These are phyloP conservation scores for Teleopsis dalmanni DNA, from an alignment of 1,140 invertebrate genomes.

Conservation along the genomic window DNA sequence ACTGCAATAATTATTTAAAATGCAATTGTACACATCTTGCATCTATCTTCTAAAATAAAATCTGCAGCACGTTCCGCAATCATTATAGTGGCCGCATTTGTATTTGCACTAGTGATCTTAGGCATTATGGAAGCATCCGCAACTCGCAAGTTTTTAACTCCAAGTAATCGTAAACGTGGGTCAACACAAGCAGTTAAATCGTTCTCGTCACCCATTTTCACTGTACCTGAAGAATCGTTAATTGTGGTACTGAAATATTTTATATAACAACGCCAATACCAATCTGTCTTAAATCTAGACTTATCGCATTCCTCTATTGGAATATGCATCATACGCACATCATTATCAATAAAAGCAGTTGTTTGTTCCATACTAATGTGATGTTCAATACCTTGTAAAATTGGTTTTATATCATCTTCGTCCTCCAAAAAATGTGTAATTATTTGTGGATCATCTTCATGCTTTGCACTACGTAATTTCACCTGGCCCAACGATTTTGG, in stretches of 20 bases:
- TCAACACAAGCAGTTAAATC: slow-evolving; percentile 68
- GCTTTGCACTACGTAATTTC: slow-evolving; percentile 28
- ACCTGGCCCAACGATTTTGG: slow-evolving; percentile 56
- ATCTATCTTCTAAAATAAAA: slow-evolving; percentile 62
- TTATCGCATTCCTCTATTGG: slow-evolving; percentile 55
- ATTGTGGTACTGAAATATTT: slow-evolving; percentile 54
- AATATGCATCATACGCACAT: slow-evolving; percentile 48
- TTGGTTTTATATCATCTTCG: not conserved
- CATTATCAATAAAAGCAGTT: slow-evolving; percentile 51
- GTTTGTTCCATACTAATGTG: slow-evolving; percentile 52
- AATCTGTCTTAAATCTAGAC: slow-evolving; percentile 51
- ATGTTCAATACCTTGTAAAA: slow-evolving; percentile 52
- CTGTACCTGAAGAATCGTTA: slow-evolving; percentile 64
- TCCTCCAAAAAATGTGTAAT: slow-evolving; percentile 61
- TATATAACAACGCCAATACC: slow-evolving; percentile 69
- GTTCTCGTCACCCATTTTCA: slow-evolving; percentile 64
- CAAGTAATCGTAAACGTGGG: slow-evolving; percentile 60
- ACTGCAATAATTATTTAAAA: too few species aligned
- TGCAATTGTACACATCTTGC: too few species aligned
- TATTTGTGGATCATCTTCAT: slow-evolving; percentile 51
- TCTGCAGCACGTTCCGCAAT: slow-evolving; percentile 80
- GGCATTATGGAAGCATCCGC: slow-evolving; percentile 73
- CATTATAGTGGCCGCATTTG: slow-evolving; percentile 70
- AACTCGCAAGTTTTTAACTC: slow-evolving; percentile 60
- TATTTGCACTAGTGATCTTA: slow-evolving; percentile 59